Evolutionary conservation across 2,888 invertebrate genomes (phyloP), one percentile per base, ranked within the genome.

Genomic region (Lasioglossum malachurum): DNA sequence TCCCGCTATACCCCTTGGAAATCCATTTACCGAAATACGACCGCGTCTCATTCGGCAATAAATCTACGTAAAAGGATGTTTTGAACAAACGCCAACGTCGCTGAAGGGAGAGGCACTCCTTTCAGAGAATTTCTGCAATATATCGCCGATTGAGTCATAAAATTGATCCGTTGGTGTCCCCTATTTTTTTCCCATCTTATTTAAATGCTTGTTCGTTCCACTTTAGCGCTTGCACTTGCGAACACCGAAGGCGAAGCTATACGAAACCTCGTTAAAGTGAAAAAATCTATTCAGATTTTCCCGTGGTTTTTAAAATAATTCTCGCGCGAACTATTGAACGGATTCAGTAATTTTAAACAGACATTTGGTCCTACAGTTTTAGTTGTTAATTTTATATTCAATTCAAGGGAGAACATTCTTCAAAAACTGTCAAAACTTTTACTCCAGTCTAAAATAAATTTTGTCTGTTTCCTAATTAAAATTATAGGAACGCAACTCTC

Each of bases 21-120:
- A 89, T 88, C 82, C 90, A 89, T 89, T 89, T 89, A 84, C 82
- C 86, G 75, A 86, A 78, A 78, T 78, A 78, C 87, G 57, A 69
- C 73, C 86, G 41, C 19, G 81, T 53, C 78, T 19, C 78, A 44
- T 77, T 74, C 67, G 16, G 75, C 75, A 38, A 84, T 84, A 84
- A 83, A 83, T 84, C 78, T 60, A 83, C 60, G 60, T 74, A 57
- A 82, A 77, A 78, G 46, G 75, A 74, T 77, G 67, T 57, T 77
- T 84, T 49, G 67, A 83, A 74, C 83, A 71, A 78, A 78, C n/a
- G 72, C 19, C 69, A 19, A 8, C 49, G n/a, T 73, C 57, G n/a
- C 23, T 8, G 38, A 38, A 60, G 12, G 8, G 35, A 49, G 49
- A 60, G 46, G 35, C 44, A 49, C n/a, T 41, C 71, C n/a, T 75